phyloP scores from a whole-genome alignment of 64 coral and sea anemone genomes.

The Hydrozoanthus tunicans region DNA sequence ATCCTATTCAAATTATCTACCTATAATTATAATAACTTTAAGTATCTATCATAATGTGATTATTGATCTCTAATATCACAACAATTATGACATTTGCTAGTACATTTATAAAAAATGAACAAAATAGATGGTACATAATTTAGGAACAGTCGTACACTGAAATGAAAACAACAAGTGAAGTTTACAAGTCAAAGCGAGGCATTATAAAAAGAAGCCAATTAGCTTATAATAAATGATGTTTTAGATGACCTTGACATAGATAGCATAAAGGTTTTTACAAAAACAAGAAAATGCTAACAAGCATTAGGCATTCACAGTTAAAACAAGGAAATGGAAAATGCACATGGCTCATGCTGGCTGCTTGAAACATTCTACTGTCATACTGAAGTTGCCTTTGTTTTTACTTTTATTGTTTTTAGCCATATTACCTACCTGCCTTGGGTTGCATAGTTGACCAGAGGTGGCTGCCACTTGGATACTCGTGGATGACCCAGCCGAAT shows the following conservation, averaged over 20 bases:
- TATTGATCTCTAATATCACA: not conserved
- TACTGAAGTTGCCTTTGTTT: not conserved
- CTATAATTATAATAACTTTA: not conserved
- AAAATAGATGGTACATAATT: not conserved
- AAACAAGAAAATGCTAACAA: not conserved
- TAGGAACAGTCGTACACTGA: not conserved
- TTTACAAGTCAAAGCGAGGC: conserved; percentile 5
- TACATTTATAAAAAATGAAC: not conserved
- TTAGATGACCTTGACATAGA: conserved; percentile 10
- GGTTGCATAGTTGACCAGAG: not conserved
- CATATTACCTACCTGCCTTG: not conserved
- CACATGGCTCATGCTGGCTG: not conserved
- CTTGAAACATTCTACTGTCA: not conserved
- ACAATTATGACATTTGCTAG: not conserved
- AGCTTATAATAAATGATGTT: not conserved
- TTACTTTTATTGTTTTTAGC: not conserved
- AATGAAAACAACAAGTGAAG: conserved; percentile 5
- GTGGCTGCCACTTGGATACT: not conserved
- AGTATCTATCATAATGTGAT: not conserved
- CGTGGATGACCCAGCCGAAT: not conserved
- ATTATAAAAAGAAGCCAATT: conserved; percentile 1
- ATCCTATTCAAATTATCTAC: not conserved
- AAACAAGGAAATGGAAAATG: not conserved
- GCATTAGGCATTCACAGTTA: not conserved
- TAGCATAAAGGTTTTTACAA: not conserved